Evolutionary conservation across 2,888 invertebrate genomes (phyloP).

Genomic region (Cephonodes hylas): DNA sequence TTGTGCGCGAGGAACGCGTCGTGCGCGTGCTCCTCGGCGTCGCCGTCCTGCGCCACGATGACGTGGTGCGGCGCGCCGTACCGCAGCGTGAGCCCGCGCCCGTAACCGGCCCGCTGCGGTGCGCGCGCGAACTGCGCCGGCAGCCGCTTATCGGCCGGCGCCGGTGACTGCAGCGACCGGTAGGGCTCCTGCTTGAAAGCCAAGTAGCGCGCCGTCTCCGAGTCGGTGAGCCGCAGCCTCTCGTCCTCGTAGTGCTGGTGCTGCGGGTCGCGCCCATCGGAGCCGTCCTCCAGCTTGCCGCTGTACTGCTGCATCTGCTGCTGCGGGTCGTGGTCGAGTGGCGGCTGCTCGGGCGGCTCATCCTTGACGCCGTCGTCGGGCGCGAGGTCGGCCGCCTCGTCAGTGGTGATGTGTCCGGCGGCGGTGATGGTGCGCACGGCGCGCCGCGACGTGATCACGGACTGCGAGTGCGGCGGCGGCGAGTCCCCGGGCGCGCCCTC

Average conservation of each 20-base stretch:
- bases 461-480: constrained; percentile 57
- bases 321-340: constrained; percentile 41
- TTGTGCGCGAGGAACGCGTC: constrained; percentile 57
- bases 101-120: constrained; percentile 41
- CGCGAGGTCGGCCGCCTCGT: constrained; percentile 33
- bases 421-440: constrained; percentile 82
- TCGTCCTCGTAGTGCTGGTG: constrained; percentile 60
- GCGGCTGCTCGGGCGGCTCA: constrained; percentile 57
- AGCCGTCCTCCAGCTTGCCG: constrained; percentile 46
- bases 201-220: constrained; percentile 65
- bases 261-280: constrained; percentile 38
- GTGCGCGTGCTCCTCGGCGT: constrained; percentile 49
- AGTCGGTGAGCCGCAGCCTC: constrained; percentile 57
- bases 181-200: constrained; percentile 70
- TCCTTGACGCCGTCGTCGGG: constrained; percentile 65
- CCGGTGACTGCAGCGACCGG: constrained; percentile 44
- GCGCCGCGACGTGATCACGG: constrained; percentile 81
- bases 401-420: constrained; percentile 80
- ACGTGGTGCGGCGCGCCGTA: constrained; percentile 64
- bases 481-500: constrained; percentile 25
- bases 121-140: constrained; percentile 44
- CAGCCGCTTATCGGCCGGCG: constrained; percentile 39
- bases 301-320: constrained; percentile 48
- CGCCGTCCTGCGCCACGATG: constrained; percentile 58
- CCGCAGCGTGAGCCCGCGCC: constrained; percentile 55